A percentile compares a stretch with the other conserved stretches of the same genome.
Conservation (phyloP, 2,113 vertebrate genomes). For the Mirza zaza region DNA sequence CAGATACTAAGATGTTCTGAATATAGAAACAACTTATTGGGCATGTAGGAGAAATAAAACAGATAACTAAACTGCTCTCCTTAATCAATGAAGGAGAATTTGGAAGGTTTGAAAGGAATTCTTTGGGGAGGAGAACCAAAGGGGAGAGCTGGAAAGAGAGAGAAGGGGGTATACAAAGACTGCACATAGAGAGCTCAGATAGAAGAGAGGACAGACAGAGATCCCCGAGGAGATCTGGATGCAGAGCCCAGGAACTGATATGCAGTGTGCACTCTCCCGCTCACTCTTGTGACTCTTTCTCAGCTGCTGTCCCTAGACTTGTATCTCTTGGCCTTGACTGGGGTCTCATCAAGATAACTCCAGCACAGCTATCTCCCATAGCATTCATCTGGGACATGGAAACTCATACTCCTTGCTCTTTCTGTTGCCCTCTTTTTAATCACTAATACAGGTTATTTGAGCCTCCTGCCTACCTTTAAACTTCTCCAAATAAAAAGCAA, state of each 20-base stretch:
- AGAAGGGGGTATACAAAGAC: not conserved
- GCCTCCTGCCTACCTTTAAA: not conserved
- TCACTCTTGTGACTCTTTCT: not conserved
- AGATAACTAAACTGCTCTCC: not conserved
- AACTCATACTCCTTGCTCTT: not conserved
- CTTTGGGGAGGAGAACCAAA: not conserved
- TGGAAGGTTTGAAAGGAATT: not conserved
- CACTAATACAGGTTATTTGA: not conserved
- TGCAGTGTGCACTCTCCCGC: not conserved
- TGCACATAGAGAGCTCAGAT: not conserved
- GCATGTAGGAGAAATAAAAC: not conserved
- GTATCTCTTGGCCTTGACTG: not conserved
- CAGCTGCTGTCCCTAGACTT: not conserved
- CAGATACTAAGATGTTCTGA: not conserved
- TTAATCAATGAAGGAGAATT: not conserved
- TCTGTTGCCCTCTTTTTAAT: not conserved
- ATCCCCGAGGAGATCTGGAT: not conserved
- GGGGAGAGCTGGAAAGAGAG: not conserved
- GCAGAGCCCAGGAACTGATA: not conserved
- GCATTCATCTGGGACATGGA: not conserved
- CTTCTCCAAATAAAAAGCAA: not conserved
- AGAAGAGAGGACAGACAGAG: not conserved
- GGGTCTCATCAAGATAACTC: not conserved
- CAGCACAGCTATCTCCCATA: not conserved
- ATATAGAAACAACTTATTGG: not conserved